Conservation (phyloP, 2,113 vertebrate species). For the Cryptomyrus ogoouensis region DNA sequence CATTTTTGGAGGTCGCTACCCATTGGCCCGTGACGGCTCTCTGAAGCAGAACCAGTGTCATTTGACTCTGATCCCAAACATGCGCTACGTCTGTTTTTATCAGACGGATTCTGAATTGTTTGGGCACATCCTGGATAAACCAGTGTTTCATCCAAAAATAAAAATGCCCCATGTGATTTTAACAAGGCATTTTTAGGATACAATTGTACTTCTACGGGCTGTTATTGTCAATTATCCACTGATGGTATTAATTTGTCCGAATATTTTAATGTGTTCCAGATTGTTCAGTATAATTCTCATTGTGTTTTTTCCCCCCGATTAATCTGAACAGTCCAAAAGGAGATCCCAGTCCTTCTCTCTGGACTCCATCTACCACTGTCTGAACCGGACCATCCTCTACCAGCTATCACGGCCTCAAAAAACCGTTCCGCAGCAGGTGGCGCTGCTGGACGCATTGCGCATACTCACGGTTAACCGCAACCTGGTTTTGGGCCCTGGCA, state of each 20-base stretch:
- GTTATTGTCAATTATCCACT: background rate
- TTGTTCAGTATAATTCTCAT: background rate
- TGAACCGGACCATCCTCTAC: constrained; percentile 96
- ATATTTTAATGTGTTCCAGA: background rate
- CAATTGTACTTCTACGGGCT: background rate
- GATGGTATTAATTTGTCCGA: background rate
- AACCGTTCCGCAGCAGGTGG: constrained; percentile 94
- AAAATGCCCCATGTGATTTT: background rate
- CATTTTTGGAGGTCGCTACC: background rate
- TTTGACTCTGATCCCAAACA: background rate
- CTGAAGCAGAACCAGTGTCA: background rate
- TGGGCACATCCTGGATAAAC: background rate
- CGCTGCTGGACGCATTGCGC: constrained; percentile 84
- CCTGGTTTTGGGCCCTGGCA: constrained; percentile 89
- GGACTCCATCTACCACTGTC: constrained; percentile 91
- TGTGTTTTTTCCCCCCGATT: background rate
- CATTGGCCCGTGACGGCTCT: background rate
- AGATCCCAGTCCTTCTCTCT: constrained; percentile 89
- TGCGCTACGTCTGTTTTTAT: background rate
- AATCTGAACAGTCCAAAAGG: constrained; percentile 74
- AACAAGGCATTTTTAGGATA: background rate
- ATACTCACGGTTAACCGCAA: constrained; percentile 93
- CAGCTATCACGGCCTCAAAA: constrained; percentile 94
- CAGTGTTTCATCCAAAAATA: background rate
- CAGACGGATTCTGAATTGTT: background rate